phyloP scores from a whole-genome alignment of 2,113 vertebrate species.

The Calidris pugnax region DNA sequence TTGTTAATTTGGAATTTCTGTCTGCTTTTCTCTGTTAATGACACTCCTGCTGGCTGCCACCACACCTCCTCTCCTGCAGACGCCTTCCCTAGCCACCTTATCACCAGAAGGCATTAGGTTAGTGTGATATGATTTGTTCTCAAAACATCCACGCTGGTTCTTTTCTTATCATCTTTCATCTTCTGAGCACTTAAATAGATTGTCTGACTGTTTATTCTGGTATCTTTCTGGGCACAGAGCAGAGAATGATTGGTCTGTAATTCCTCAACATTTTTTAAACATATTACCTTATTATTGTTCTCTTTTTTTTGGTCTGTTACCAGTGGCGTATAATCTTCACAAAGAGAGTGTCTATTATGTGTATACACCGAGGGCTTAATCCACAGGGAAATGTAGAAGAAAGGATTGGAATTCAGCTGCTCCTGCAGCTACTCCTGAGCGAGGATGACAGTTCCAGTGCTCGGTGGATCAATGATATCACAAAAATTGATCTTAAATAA shows the following conservation, averaged over 20 bases:
- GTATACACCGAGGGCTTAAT: background rate
- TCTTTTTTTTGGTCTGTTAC: background rate
- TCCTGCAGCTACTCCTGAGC: background rate
- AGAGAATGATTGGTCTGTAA: background rate
- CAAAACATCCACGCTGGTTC: background rate
- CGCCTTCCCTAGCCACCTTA: background rate
- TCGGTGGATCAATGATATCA: background rate
- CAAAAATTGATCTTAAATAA: constrained; percentile 13
- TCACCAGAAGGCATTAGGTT: background rate
- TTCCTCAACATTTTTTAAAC: background rate
- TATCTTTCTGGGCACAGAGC: background rate
- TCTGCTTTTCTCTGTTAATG: background rate
- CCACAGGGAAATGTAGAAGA: background rate
- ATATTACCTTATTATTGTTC: background rate
- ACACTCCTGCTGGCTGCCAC: background rate
- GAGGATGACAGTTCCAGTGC: background rate
- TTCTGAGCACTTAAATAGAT: background rate
- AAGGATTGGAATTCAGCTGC: background rate
- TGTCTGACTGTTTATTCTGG: background rate
- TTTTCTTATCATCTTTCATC: background rate
- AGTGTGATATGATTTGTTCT: background rate
- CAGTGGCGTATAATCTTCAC: background rate
- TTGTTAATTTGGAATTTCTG: background rate
- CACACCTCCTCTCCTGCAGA: background rate
- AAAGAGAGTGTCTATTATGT: background rate